Base-by-base conservation (phyloP, 2,797 vertebrate species). In the Perdix hodgsoniae region DNA sequence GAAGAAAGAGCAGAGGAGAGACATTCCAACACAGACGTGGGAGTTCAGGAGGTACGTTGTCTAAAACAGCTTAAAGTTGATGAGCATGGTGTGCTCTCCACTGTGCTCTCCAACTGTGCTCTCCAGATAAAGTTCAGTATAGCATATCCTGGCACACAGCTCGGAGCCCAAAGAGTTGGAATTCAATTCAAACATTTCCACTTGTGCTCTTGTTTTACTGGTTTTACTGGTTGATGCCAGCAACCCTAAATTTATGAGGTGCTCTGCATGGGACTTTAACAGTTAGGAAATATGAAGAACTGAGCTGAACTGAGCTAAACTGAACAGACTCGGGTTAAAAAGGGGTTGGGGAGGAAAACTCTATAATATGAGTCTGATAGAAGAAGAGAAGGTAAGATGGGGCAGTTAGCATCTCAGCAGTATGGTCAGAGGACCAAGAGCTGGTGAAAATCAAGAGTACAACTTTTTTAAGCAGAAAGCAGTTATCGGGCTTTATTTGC, bases 191-290 rank as follows among this genome's bases (percentile, higher is more conserved):
- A 71, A 79, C 18, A 33, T 72, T 94, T 96, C 71, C 42, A 71
- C 64, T 76, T 79, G 35, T 60, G 56, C 40, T 87, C 69, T 86
- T 88, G 47, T 59, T 95, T 86, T n/a, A n/a, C n/a, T n/a, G n/a
- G 52, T 76, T 42, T 17, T 42, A 70, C 59, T 64, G 42, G 24
- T 61, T 73, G 49, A 79, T 92, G 57, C 56, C 88, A 90, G 84
- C 79, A 82, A 57, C 79, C 33, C 33, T 78, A 89, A 77, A 89
- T 96, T 95, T 89, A 88, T 2, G 11, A 91, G 93, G 52, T 74
- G 42, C 52, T 73, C 40, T 66, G 66, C 75, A 57, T 88, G 49
- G 64, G 49, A 29, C 24, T 65, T 33, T 50, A 94, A 40, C 56
- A 67, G 65, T 92, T 84, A 83, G 85, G 49, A 91, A 90, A 66